phyloP scores from a whole-genome alignment of 1,140 invertebrate genomes.

The Drosophila micromelanica region DNA sequence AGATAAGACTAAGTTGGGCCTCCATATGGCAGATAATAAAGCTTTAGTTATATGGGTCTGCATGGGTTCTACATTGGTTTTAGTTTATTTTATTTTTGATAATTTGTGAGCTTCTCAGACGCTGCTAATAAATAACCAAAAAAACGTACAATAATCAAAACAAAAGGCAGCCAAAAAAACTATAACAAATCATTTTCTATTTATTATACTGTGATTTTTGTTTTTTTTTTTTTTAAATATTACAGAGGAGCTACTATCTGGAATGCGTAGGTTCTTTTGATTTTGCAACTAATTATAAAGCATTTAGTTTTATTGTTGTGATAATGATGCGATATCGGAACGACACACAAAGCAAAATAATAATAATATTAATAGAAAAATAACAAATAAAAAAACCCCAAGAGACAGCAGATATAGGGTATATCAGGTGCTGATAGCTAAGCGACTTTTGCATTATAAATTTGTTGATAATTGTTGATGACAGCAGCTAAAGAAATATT shows the following conservation, averaged over 20 bases:
- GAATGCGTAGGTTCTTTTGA: conserved; percentile 26
- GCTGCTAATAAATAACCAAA: conserved; percentile 1
- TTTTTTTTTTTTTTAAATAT: too few relatives aligned
- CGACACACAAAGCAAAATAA: background rate
- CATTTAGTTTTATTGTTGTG: conserved; percentile 83
- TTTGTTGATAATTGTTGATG: too few relatives aligned
- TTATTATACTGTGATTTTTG: background rate
- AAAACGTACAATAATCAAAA: background rate
- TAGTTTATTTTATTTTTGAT: background rate
- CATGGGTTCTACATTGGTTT: background rate
- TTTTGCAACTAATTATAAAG: conserved; percentile 81
- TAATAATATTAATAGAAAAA: background rate
- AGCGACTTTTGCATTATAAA: conserved; percentile 9
- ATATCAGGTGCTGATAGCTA: conserved; percentile 50
- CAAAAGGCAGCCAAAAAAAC: conserved; percentile 20
- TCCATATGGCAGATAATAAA: conserved; percentile 60
- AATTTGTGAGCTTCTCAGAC: conserved; percentile 13
- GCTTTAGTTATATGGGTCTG: conserved; percentile 53
- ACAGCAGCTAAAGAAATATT: conserved; percentile 9
- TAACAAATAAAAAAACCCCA: background rate
- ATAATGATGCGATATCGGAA: conserved; percentile 63
- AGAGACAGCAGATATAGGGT: conserved; percentile 52
- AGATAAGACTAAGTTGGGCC: conserved; percentile 73
- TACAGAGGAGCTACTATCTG: too few relatives aligned
- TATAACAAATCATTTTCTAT: conserved; percentile 64